Conservation (phyloP, 2,113 vertebrate species). For the Clarias magur region DNA sequence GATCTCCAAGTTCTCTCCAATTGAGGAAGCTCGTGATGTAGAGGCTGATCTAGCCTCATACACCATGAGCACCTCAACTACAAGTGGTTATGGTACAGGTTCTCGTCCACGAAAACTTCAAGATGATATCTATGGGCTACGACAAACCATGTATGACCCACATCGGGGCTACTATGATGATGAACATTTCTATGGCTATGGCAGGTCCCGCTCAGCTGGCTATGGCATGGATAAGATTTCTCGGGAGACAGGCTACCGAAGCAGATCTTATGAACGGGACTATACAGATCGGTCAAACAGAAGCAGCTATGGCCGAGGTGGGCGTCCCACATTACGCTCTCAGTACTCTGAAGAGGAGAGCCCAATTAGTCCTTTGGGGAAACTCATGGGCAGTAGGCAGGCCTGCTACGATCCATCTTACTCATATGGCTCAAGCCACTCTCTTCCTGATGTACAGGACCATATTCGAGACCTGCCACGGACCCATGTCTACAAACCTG, state of each 20-base stretch:
- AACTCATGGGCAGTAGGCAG: slow-evolving; percentile 78
- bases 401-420: slow-evolving; percentile 80
- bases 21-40: slow-evolving; percentile 96
- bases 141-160: slow-evolving; percentile 84
- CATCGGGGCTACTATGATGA: slow-evolving; percentile 83
- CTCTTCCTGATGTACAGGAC: slow-evolving; percentile 97
- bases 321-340: slow-evolving; percentile 81
- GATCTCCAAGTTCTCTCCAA: slow-evolving; percentile 98
- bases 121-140: slow-evolving; percentile 91
- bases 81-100: slow-evolving; percentile 70
- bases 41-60: slow-evolving; percentile 93
- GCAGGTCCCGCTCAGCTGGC: slow-evolving; percentile 84
- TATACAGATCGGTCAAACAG: slow-evolving; percentile 77
- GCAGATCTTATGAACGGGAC: slow-evolving; percentile 90
- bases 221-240: slow-evolving; percentile 88
- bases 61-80: slow-evolving; percentile 66
- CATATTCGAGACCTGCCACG: slow-evolving; percentile 90
- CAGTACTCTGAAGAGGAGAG: slow-evolving; percentile 94
- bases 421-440: slow-evolving; percentile 97
- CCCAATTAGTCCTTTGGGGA: slow-evolving; percentile 85
- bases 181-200: slow-evolving; percentile 79
- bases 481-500: slow-evolving; percentile 91
- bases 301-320: slow-evolving; percentile 73
- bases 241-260: slow-evolving; percentile 79
- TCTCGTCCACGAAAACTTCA: slow-evolving; percentile 84